Base-by-base conservation (phyloP, 2,888 invertebrate genomes). In the Pyrgus malvae region DNA sequence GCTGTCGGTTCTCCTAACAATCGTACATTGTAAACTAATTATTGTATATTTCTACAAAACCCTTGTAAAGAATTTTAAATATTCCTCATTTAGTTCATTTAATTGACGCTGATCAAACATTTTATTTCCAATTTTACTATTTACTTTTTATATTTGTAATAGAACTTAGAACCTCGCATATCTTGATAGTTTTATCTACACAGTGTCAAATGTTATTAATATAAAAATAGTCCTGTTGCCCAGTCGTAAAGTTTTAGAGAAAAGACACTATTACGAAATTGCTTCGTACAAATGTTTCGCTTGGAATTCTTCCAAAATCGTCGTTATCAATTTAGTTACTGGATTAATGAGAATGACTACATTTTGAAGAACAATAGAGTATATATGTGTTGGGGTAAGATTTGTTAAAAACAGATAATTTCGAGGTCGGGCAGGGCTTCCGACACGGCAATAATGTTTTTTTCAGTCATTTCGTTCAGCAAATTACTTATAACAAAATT, bases 301-400 rank as follows among this genome's bases (percentile, higher is more conserved):
- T 89, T 89, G 89, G 89, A 88, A 68, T 72, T 71, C 80, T 68
- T 88, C 89, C 89, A 89, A 87, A 79, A 70, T 71, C 69, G 72
- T 72, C 58, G 76, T 77, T 80, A 80, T 77, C 80, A 80, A 74
- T 70, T 78, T 83, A 78, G 80, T 78, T 78, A 73, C 70, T 74
- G 79, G 78, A 85, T 87, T 87, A 84, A 84, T 83, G 74, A 82
- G 81, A 81, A 78, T 72, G 49, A 21, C 53, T 46, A 42, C 51
- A 58, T 59, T 61, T 58, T 55, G 19, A 44, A 54, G 19, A 54
- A 50, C 44, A 44, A 50, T 33, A 11, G 21, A 19, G 16, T 16
- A 16, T 48, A 31, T 56, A 55, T 38, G 9, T 31, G 3, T 44
- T 7, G 25, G 25, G 33, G 6, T 7, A 38, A 45, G 42, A 49